These are phyloP conservation scores for Argyrosomus japonicus DNA, from an alignment of 2,113 vertebrate genomes.

Conservation along the genomic window DNA sequence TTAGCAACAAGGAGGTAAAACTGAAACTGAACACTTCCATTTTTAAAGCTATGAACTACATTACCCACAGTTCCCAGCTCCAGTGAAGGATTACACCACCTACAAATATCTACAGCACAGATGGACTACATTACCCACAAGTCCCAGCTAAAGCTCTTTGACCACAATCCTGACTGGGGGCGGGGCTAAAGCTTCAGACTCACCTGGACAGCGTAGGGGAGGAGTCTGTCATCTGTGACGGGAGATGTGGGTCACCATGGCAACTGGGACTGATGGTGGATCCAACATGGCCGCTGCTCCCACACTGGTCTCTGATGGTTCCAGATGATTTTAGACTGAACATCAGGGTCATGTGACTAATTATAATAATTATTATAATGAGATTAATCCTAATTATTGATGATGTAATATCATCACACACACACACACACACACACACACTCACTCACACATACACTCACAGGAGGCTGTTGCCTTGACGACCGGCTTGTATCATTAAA, in stretches of 20 bases:
- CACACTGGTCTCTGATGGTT: conserved; percentile 16
- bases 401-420: conserved; percentile 27
- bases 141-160: background rate
- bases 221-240: background rate
- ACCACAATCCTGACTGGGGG: background rate
- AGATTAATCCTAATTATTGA: conserved; percentile 27
- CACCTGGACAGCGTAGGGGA: background rate
- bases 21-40: conserved; percentile 8
- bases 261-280: conserved; percentile 19
- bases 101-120: conserved; percentile 25
- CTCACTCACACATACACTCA: conserved; percentile 1
- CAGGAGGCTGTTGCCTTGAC: background rate
- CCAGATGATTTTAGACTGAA: conserved; percentile 36
- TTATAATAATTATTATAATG: conserved; percentile 20
- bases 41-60: conserved; percentile 27
- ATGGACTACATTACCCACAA: conserved; percentile 43
- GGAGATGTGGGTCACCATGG: background rate
- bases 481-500: conserved; percentile 27
- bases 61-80: conserved; percentile 46
- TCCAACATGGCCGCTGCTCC: conserved; percentile 12
- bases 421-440: conserved; percentile 14
- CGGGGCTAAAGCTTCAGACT: no score
- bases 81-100: background rate
- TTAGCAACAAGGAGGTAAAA: background rate
- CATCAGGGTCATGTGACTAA: conserved; percentile 62